phyloP scores from a whole-genome alignment of 2,113 vertebrate genomes.

The Arothron firmamentum region DNA sequence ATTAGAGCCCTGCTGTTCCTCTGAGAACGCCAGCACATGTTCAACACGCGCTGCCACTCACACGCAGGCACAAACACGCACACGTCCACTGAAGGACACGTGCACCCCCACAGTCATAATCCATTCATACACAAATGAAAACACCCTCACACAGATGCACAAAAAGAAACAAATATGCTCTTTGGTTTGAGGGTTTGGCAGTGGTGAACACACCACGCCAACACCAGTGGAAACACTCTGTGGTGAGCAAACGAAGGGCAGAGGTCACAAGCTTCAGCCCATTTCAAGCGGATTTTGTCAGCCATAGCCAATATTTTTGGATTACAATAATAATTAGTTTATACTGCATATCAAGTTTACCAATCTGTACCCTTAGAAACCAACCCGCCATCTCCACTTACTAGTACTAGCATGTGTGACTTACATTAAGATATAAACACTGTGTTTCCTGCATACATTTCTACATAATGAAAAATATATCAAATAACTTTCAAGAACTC shows the following conservation, averaged over 20 bases:
- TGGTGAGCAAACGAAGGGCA: constrained; percentile 31
- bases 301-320: background rate
- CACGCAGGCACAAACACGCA: constrained; percentile 46
- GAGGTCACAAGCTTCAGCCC: constrained; percentile 18
- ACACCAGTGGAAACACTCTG: constrained; percentile 32
- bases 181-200: constrained; percentile 37
- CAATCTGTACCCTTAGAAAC: too few species aligned
- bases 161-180: constrained; percentile 49
- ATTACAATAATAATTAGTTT: background rate
- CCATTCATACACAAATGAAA: constrained; percentile 67
- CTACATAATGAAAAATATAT: too few species aligned
- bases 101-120: constrained; percentile 54
- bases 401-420: too few species aligned
- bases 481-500: background rate
- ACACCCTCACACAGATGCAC: constrained; percentile 53
- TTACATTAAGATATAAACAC: too few species aligned
- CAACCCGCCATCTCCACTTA: too few species aligned
- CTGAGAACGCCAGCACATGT: constrained; percentile 99
- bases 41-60: constrained; percentile 78
- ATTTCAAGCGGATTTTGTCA: background rate
- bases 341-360: background rate
- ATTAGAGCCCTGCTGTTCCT: constrained; percentile 94
- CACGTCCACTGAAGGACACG: constrained; percentile 55
- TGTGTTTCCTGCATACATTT: too few species aligned
- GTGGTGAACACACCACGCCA: constrained; percentile 31